These are phyloP conservation scores for Zeuzera pyrina DNA, from an alignment of 2,888 invertebrate genomes.

Conservation along the genomic window DNA sequence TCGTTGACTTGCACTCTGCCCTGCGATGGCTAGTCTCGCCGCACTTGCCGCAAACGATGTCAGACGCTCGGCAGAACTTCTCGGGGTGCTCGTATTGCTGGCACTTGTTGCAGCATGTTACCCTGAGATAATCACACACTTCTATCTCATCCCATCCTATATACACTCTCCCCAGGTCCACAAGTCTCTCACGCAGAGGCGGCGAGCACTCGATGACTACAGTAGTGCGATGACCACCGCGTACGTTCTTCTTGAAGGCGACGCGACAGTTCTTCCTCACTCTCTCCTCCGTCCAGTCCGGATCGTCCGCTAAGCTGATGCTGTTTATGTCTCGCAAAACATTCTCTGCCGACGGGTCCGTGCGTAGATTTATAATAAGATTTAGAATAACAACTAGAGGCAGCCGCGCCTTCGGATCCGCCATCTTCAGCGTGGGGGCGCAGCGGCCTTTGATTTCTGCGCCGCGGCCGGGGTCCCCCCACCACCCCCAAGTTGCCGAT, in stretches of 20 bases:
- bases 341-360: background rate
- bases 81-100: constrained; percentile 28
- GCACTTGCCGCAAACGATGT: constrained; percentile 15
- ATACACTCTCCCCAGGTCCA: constrained; percentile 1
- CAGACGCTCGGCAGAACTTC: constrained; percentile 15
- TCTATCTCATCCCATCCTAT: constrained; percentile 13
- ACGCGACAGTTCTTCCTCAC: background rate
- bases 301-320: constrained; percentile 6
- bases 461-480: background rate
- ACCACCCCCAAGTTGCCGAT: background rate
- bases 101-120: constrained; percentile 21
- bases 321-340: constrained; percentile 4
- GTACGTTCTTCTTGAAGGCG: background rate
- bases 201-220: constrained; percentile 11
- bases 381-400: constrained; percentile 8
- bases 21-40: constrained; percentile 14
- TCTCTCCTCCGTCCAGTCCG: background rate
- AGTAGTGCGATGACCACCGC: background rate
- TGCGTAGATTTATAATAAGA: background rate
- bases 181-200: constrained; percentile 2
- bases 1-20: constrained; percentile 5
- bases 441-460: background rate
- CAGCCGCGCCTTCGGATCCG: constrained; percentile 3
- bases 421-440: background rate
- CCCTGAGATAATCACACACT: constrained; percentile 7